These are phyloP conservation scores for Hirundo rustica DNA, from an alignment of 2,797 vertebrate genomes.

Conservation along the genomic window DNA sequence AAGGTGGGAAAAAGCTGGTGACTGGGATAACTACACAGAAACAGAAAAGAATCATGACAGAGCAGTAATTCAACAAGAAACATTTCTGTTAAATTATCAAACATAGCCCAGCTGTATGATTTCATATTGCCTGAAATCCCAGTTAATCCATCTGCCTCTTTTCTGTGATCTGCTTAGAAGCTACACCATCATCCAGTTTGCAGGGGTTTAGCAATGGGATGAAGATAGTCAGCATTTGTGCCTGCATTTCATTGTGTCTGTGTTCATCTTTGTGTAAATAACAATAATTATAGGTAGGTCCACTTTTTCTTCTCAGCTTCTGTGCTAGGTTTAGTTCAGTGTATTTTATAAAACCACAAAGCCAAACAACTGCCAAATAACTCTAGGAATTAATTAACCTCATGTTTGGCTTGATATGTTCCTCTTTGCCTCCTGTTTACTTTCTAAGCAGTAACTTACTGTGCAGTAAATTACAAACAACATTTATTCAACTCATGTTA, in stretches of 20 bases:
- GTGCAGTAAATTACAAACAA: not conserved
- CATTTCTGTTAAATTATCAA: not conserved
- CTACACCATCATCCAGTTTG: not conserved
- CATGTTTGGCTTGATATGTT: not conserved
- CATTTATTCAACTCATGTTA: not conserved
- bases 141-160: not conserved
- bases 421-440: conserved; percentile 11
- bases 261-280: not conserved
- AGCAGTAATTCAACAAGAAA: not conserved
- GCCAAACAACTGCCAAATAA: conserved; percentile 2
- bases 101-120: not conserved
- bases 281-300: not conserved
- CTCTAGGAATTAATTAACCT: conserved; percentile 22
- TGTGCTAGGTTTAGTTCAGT: not conserved
- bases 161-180: not conserved
- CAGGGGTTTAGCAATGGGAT: not conserved
- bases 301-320: not conserved
- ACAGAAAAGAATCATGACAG: not conserved
- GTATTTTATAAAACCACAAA: not conserved
- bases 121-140: not conserved
- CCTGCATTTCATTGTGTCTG: not conserved
- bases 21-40: not conserved
- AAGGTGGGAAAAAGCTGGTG: not conserved
- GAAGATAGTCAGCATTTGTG: not conserved
- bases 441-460: not conserved